These are phyloP conservation scores for Molossus molossus DNA, from an alignment of 2,797 vertebrate species.

Conservation along the genomic window DNA sequence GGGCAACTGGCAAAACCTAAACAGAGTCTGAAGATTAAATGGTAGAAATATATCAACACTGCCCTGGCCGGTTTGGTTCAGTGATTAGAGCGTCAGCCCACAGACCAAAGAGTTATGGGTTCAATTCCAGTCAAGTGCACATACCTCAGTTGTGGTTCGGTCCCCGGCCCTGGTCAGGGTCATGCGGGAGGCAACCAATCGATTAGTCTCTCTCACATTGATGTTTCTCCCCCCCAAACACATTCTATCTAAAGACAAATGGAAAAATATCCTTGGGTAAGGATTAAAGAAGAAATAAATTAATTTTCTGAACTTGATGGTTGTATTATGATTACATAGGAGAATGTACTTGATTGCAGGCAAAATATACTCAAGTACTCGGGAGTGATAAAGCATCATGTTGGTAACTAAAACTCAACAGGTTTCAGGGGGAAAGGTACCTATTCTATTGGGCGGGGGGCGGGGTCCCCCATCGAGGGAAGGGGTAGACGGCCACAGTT, in stretches of 20 bases:
- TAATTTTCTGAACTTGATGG: constrained; percentile 34
- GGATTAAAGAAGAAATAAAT: too few species aligned
- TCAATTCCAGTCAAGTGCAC: too few species aligned
- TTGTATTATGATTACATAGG: background rate
- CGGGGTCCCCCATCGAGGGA: fast-evolving
- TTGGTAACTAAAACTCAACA: background rate
- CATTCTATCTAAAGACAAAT: too few species aligned
- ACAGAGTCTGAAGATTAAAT: background rate
- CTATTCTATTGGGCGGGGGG: background rate
- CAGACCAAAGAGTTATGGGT: too few species aligned
- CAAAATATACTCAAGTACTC: constrained; percentile 23
- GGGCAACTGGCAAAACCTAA: constrained; percentile 32
- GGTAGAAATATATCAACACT: background rate
- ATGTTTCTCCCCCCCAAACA: too few species aligned
- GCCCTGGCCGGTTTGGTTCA: too few species aligned
- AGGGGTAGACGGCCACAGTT: background rate
- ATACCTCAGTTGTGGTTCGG: too few species aligned
- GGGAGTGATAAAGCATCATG: background rate
- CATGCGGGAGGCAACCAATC: too few species aligned
- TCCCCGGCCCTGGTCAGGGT: too few species aligned
- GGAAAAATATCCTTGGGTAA: too few species aligned
- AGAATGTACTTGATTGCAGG: background rate
- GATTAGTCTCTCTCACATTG: too few species aligned
- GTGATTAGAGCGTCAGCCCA: too few species aligned
- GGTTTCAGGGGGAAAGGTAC: background rate